Evolutionary conservation across 2,113 vertebrate species (phyloP).

Genomic region (Caranx ignobilis): DNA sequence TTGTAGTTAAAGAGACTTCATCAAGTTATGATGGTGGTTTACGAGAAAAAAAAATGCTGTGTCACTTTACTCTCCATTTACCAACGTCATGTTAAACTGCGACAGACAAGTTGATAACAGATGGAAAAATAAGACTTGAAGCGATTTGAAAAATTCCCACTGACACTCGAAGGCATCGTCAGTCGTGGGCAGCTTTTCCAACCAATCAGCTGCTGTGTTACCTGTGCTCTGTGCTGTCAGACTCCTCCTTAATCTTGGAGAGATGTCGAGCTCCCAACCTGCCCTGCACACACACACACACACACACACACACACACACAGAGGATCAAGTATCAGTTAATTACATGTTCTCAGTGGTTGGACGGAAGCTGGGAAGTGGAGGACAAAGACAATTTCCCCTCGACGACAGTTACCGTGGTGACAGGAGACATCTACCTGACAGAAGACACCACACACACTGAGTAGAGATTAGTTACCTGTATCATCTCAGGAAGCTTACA

Average conservation of each 20-base stretch:
- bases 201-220: conserved; percentile 22
- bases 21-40: too few species aligned
- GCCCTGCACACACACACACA: conserved; percentile 33
- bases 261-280: conserved; percentile 52
- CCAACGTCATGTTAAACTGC: too few species aligned
- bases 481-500: conserved; percentile 21
- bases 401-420: conserved; percentile 45
- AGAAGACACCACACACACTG: conserved; percentile 50
- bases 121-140: too few species aligned
- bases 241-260: conserved; percentile 72
- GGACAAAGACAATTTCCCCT: conserved; percentile 34
- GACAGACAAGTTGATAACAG: too few species aligned
- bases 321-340: conserved; percentile 72
- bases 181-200: too few species aligned
- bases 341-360: conserved; percentile 53
- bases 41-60: too few species aligned
- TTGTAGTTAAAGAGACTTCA: too few species aligned
- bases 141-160: too few species aligned
- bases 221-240: conserved; percentile 66
- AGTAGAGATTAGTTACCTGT: conserved; percentile 55
- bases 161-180: too few species aligned
- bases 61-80: too few species aligned
- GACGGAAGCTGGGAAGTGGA: conserved; percentile 17
- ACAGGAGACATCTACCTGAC: conserved; percentile 65
- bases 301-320: conserved; percentile 37